A percentile compares a stretch with the other conserved stretches of the same genome.
Evolutionary conservation across 2,113 vertebrate species (phyloP).

Genomic region (Panthera tigris): DNA sequence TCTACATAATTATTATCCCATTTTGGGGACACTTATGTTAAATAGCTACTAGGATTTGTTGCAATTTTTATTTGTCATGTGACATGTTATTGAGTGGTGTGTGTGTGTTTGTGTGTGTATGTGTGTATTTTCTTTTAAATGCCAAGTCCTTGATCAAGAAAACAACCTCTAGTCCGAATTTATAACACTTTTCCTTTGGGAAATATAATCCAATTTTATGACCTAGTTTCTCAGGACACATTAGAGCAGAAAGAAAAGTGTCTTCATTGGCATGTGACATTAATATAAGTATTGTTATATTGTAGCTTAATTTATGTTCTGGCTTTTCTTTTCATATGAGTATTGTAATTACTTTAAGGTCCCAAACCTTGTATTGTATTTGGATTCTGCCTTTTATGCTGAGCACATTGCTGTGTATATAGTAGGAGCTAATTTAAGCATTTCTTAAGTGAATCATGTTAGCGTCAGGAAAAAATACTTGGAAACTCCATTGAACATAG

Average conservation of each 20-base stretch:
- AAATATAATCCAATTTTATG: conserved; percentile 19
- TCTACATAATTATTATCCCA: conserved; percentile 54
- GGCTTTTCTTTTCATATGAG: neutral
- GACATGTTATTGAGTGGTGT: neutral
- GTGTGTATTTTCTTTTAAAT: neutral
- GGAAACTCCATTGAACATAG: conserved; percentile 56
- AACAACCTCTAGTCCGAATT: conserved; percentile 31
- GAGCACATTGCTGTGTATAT: neutral
- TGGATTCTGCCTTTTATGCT: conserved; percentile 25
- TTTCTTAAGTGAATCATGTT: conserved; percentile 62
- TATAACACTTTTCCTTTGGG: neutral
- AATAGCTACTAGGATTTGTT: neutral
- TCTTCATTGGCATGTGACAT: conserved; percentile 2
- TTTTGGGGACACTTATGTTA: conserved; percentile 31
- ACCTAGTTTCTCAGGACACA: neutral
- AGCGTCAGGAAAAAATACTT: conserved; percentile 38
- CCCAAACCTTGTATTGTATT: conserved; percentile 36
- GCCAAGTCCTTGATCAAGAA: conserved; percentile 32
- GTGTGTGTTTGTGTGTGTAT: neutral
- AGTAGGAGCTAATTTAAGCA: conserved; percentile 65
- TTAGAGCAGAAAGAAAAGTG: conserved; percentile 32
- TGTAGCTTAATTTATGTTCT: conserved; percentile 51
- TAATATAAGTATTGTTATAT: conserved; percentile 47
- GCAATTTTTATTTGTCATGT: conserved; percentile 25
- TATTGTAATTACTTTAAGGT: conserved; percentile 16